Base-by-base conservation (phyloP, 2,113 vertebrate genomes). In the Xiphorhynchus elegans region DNA sequence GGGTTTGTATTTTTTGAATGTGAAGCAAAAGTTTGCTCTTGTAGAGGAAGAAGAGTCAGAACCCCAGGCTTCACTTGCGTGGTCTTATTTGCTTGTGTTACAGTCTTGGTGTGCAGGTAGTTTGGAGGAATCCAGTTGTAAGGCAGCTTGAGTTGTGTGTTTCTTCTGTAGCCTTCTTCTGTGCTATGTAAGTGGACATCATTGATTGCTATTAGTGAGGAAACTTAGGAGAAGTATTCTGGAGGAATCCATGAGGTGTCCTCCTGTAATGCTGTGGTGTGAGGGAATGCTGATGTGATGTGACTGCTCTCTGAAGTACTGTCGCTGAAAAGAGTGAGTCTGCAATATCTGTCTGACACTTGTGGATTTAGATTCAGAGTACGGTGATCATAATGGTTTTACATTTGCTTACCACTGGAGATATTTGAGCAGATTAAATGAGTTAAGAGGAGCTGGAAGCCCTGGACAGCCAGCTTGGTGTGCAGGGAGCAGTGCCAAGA, bases 301-400 rank as follows among this genome's bases (percentile, higher is more conserved):
- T 74, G 84, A 83, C 75, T 60, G 29, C 35, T 69, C 21, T 79
- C 63, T 72, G 59, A 83, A 42, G 90, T 84, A 77, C 80, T 91
- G 25, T 53, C 66, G 37, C 70, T 89, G 59, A 11, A 52, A 86
- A 75, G 50, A 60, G 11, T 44, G 70, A 11, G 7, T 80, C 63
- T 86, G 26, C 46, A 77, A 18, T 75, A 56, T 46, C 29, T 13
- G 26, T 84, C 59, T 21, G n/a, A 44, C 47, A 75, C 24, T 21
- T 7, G 99, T 99, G 99, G 99, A 99, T 94, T 99, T 99, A 95
- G 99, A 99, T 96, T 99, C 98, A 92, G 99, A 98, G 99, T 99
- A 97, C 75, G 82, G 67, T 88, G 46, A 37, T 87, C 89, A 74
- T 90, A 76, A 90, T 92, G 39, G 42, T 82, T 70, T 56, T 55